Base-by-base conservation (phyloP, 1,140 invertebrate species). In the Drosophila miranda region DNA sequence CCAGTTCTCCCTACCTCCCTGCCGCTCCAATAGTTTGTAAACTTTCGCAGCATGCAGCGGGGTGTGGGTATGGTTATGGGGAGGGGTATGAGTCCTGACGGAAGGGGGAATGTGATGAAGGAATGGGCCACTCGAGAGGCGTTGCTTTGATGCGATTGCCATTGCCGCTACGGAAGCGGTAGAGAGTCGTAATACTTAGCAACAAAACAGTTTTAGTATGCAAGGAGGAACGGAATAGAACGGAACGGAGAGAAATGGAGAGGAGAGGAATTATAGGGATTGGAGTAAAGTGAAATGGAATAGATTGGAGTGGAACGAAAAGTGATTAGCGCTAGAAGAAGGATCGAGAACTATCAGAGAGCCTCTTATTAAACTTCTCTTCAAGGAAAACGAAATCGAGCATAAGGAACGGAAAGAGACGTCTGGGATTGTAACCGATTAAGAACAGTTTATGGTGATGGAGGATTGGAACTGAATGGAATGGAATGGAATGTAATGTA, bases 101-200 rank as follows among this genome's bases (percentile, higher is more conserved):
- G 34, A n/a, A 3, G 43, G 23, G 52, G 21, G 41, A 2, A 19
- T 26, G 55, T 41, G 23, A 11, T 19, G 19, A 14, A 28, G 16
- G 16, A 75, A 81, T 82, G 78, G 61, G 73, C 68, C 78, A 82
- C 78, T 82, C 43, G 74, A 68, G 78, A 45, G 55, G 74, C 68
- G 55, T 77, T 81, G 53, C 78, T 81, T 82, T 81, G 73, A 82
- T 71, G 57, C 38, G 69, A 77, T 67, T 60, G 34, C 34, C 34
- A 38, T 13, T 38, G 34, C 68, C 42, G 49, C 49, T 6, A 19
- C 38, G 38, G 26, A 45, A 43, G 54, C 26, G 63, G 46, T 7
- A 75, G 50, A 38, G 50, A 63, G 44, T 68, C 64, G 64, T 68
- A 68, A 68, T 68, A 56, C 51, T 68, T 49, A 55, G 62, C 49